Evolutionary conservation across 2,888 invertebrate genomes (phyloP), one percentile per base, ranked within the genome.

Genomic region (Mechanitis messenoides): DNA sequence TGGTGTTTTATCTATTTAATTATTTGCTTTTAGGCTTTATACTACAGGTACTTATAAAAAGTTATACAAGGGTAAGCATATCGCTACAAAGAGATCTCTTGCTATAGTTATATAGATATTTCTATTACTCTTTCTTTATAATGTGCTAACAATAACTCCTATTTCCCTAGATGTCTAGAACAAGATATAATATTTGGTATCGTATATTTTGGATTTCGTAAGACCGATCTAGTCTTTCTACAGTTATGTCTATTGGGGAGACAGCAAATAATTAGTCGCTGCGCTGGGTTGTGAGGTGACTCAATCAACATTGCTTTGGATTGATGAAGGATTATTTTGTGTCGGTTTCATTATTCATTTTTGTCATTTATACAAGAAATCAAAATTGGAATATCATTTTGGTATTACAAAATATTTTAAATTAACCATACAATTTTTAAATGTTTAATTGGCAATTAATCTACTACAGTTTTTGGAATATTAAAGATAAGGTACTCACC

Each of bases 231-330:
- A 62, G 61, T 45, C 33, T 20, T 3, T 42, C 3, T 58, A 62
- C 33, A 42, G 61, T 35, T 11, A 20, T 45, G 62, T 57, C 58
- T 53, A 53, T 61, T 59, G 60, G 63, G 62, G 62, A 67, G 69
- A 72, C 60, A 63, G 71, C 71, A 76, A 76, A 79, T 73, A 80
- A 77, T 75, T 76, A 76, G 71, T 71, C 56, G 20, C 56, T 54
- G 54, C 66, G 64, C 70, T 70, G 63, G 58, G 64, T 71, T 71
- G 69, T 69, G 69, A 71, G 74, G 75, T 74, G 76, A 70, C 74
- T 73, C 67, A 68, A 73, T 75, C 76, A 78, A 77, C 75, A 75
- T 72, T 68, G 72, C 74, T 74, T 69, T 71, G 65, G 64, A 74
- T 70, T 70, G 66, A 67, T 67, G 62, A 63, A 63, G 66, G 68